Evolutionary conservation across 1,140 invertebrate genomes (phyloP).

Genomic region (Drepana arcuata): DNA sequence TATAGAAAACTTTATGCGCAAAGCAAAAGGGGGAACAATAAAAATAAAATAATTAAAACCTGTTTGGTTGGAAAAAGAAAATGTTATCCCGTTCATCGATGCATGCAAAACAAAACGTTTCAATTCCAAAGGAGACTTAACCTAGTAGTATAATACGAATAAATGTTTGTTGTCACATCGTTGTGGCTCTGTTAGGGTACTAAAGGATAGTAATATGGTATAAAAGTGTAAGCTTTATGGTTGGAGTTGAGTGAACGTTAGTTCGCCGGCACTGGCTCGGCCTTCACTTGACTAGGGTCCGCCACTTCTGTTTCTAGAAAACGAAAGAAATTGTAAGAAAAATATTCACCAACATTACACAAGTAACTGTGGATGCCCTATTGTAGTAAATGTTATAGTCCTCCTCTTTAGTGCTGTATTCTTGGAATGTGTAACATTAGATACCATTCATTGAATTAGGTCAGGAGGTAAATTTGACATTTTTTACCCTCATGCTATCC

Average conservation of each 20-base stretch:
- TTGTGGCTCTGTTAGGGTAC: slow-evolving; percentile 37
- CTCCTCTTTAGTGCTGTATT: too few species aligned
- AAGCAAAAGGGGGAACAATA: slow-evolving; percentile 33
- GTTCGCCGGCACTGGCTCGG: slow-evolving; percentile 34
- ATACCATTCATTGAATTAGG: too few species aligned
- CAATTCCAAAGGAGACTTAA: slow-evolving; percentile 64
- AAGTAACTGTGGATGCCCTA: too few species aligned
- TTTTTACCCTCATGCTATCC: too few species aligned
- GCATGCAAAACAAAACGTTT: slow-evolving; percentile 55
- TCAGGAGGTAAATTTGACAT: too few species aligned
- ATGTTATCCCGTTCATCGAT: slow-evolving; percentile 47
- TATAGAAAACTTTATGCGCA: slow-evolving; percentile 49
- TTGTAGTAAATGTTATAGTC: too few species aligned
- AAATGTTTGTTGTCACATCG: slow-evolving; percentile 57
- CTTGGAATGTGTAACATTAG: too few species aligned
- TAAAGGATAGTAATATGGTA: slow-evolving; percentile 49
- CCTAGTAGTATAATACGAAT: slow-evolving; percentile 60
- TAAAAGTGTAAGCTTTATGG: slow-evolving; percentile 41
- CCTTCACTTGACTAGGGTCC: slow-evolving; percentile 31
- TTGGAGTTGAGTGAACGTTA: slow-evolving; percentile 27
- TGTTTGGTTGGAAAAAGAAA: too few species aligned
- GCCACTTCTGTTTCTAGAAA: slow-evolving; percentile 35
- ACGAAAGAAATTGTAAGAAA: too few species aligned
- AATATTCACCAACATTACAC: too few species aligned
- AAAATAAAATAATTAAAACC: slow-evolving; percentile 29